These are phyloP conservation scores for Zaprionus vittiger DNA, from an alignment of 1,140 invertebrate species.

Conservation along the genomic window DNA sequence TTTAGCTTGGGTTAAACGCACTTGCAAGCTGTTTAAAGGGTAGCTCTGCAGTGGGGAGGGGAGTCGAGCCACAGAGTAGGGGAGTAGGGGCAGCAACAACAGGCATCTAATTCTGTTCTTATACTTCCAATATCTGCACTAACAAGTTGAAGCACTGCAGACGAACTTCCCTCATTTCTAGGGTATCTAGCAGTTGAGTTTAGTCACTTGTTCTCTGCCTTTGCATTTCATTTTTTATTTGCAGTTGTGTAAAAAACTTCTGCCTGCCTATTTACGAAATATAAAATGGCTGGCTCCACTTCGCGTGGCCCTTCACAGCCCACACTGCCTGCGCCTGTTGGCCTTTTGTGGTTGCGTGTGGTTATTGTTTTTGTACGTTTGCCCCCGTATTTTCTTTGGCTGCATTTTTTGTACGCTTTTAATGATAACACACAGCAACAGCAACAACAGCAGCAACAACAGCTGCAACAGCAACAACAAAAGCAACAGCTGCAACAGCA, in stretches of 20 bases:
- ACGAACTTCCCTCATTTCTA: neutral
- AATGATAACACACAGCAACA: constrained; percentile 67
- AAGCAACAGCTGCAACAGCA: neutral
- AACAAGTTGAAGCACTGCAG: too few species aligned
- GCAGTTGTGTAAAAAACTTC: constrained; percentile 42
- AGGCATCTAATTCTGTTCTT: too few species aligned
- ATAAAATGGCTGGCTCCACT: constrained; percentile 48
- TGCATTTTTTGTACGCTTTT: constrained; percentile 75
- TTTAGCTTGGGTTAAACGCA: neutral
- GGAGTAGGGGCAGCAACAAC: too few species aligned
- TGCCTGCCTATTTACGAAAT: constrained; percentile 62
- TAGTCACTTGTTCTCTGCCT: neutral
- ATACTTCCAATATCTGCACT: neutral
- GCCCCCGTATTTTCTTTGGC: constrained; percentile 74
- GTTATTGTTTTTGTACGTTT: constrained; percentile 63
- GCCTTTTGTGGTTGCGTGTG: constrained; percentile 70
- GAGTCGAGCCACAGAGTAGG: too few species aligned
- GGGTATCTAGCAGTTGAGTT: constrained; percentile 6
- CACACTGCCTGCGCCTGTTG: constrained; percentile 43
- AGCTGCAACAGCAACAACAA: neutral
- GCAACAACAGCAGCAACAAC: neutral
- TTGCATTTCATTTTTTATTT: constrained; percentile 27
- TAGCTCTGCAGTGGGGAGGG: too few species aligned
- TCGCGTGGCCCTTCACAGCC: constrained; percentile 36
- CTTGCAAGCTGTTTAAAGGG: neutral